A percentile compares a stretch with the other conserved stretches of the same genome.
Evolutionary conservation across 2,888 invertebrate species (phyloP).

Genomic region (Altica lythri): DNA sequence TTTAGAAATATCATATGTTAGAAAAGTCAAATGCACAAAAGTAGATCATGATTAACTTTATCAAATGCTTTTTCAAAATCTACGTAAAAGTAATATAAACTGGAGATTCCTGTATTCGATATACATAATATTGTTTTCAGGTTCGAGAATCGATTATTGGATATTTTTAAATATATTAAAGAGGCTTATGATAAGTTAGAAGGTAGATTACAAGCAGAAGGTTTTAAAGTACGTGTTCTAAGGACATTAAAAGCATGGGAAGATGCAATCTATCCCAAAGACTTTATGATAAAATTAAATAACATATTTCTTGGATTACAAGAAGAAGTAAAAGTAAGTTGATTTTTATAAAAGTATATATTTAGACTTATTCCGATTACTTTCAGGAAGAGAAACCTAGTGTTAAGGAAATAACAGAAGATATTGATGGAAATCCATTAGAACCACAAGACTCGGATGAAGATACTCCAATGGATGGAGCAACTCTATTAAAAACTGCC

Average conservation of each 20-base stretch:
- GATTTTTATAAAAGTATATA: no score
- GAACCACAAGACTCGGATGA: constrained; percentile 63
- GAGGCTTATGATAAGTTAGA: constrained; percentile 75
- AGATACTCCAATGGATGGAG: constrained; percentile 79
- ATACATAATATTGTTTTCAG: constrained; percentile 62
- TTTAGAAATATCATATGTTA: no score
- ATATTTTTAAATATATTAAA: constrained; percentile 77
- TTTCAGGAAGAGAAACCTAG: constrained; percentile 33
- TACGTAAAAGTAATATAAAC: no score
- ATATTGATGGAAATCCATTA: constrained; percentile 71
- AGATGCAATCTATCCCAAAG: constrained; percentile 96
- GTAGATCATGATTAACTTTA: no score
- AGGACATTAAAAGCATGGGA: constrained; percentile 95
- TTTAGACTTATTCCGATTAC: no score
- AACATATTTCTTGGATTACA: constrained; percentile 86
- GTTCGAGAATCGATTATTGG: constrained; percentile 80
- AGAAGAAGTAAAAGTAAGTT: constrained; percentile 46
- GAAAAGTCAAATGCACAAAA: no score
- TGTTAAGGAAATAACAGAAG: constrained; percentile 46
- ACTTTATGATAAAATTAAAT: constrained; percentile 85
- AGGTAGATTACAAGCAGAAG: constrained; percentile 91
- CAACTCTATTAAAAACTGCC: constrained; percentile 75
- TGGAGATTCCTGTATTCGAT: no score
- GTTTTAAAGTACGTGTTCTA: constrained; percentile 88
- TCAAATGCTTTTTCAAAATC: neutral